These are phyloP conservation scores for Rhagonycha lutea DNA, from an alignment of 2,888 invertebrate genomes.

Conservation along the genomic window DNA sequence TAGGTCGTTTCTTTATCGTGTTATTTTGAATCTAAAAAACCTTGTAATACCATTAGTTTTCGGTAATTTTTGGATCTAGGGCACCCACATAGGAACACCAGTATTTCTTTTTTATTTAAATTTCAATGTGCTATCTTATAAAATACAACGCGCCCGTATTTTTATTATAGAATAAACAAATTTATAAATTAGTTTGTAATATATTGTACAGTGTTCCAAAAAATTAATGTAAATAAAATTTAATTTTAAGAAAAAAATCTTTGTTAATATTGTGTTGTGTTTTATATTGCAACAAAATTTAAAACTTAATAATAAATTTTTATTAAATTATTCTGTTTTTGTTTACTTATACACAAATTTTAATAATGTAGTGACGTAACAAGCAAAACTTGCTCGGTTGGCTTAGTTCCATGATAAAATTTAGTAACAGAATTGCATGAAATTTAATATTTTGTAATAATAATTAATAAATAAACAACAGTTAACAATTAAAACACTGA, in stretches of 20 bases:
- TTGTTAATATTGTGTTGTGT: slow-evolving; percentile 55
- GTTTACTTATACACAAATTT: background rate
- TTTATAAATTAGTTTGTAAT: slow-evolving; percentile 23
- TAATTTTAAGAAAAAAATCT: slow-evolving; percentile 42
- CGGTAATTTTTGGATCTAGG: background rate
- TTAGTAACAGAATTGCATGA: background rate
- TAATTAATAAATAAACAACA: background rate
- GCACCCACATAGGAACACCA: background rate
- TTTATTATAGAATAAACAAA: slow-evolving; percentile 16
- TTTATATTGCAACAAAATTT: slow-evolving; percentile 53
- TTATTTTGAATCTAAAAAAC: background rate
- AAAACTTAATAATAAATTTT: slow-evolving; percentile 45
- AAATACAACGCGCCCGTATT: slow-evolving; percentile 13
- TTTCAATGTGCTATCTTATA: slow-evolving; percentile 1
- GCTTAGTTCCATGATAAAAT: background rate
- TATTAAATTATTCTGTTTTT: slow-evolving; percentile 18
- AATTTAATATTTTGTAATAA: background rate
- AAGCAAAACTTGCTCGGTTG: background rate
- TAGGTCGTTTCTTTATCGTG: background rate
- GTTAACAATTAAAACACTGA: background rate
- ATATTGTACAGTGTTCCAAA: slow-evolving; percentile 30
- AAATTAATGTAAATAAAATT: slow-evolving; percentile 32
- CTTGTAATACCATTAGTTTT: background rate
- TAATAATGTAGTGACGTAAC: background rate
- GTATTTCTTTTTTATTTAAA: background rate